Evolutionary conservation across 2,797 vertebrate genomes (phyloP), one percentile per base, ranked within the genome.

Genomic region (Hylomyscus alleni): DNA sequence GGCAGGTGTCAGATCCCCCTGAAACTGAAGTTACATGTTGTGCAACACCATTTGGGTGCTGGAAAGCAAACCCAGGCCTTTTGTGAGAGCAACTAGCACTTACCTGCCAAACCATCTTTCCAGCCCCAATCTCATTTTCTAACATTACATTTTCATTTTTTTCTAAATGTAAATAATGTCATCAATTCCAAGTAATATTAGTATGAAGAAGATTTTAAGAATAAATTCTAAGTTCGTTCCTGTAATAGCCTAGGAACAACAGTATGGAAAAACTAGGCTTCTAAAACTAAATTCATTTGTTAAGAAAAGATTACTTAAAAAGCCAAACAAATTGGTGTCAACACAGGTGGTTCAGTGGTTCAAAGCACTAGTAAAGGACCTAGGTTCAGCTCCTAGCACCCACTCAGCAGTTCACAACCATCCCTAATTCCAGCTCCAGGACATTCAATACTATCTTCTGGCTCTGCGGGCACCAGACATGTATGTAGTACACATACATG

Each of bases 231-330:
- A 90, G n/a, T 90, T 52, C 65, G 29, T 72, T 91, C 15, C 58
- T 95, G 13, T 15, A 88, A 87, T 1, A 94, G 67, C 47, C 65
- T 0, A 95, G 69, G 95, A 95, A 75, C 87, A 95, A 94, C n/a
- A 96, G 3, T 47, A 5, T n/a, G 87, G 31, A 94, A 95, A 87
- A 81, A 29, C 37, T 72, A 54, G 44, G 17, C 47, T 47, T 87
- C 85, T 87, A 37, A 87, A 87, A 72, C 9, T 54, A 69, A 24
- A 14, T 50, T 20, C 31, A 85, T 52, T n/a, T 87, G 50, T 17
- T 76, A 91, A 89, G 26, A 76, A 73, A 88, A 76, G 12, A 40
- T 62, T 81, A 80, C 31, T 87, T 92, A 26, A 86, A 94, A 91
- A 85, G 52, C 11, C 52, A 93, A 90, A 83, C 37, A 44, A 47